A percentile compares a stretch with the other conserved stretches of the same genome.
Evolutionary conservation across 2,797 vertebrate genomes (phyloP).

Genomic region (Gallinago solitaria): DNA sequence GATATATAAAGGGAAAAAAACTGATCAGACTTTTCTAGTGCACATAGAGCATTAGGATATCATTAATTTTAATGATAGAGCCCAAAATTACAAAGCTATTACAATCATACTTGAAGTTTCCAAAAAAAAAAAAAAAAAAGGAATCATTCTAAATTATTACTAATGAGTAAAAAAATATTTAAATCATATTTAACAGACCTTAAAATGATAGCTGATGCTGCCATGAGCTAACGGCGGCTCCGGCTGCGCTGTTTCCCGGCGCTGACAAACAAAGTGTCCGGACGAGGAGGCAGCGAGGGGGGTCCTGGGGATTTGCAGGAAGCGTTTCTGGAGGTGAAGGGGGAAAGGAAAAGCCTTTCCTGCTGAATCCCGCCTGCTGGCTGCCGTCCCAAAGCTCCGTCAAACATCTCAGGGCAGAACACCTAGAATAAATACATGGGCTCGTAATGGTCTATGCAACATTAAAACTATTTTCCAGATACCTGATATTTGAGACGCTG

Average conservation of each 20-base stretch:
- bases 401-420: background rate
- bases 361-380: background rate
- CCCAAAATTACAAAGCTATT: conserved; percentile 74
- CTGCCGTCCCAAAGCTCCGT: background rate
- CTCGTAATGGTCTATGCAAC: background rate
- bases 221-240: background rate
- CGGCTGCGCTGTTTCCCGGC: background rate
- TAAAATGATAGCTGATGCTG: background rate
- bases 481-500: background rate
- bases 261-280: background rate
- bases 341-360: background rate
- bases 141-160: conserved; percentile 59
- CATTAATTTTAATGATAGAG: conserved; percentile 79
- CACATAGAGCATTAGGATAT: conserved; percentile 69
- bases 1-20: conserved; percentile 74
- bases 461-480: conserved; percentile 6
- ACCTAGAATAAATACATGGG: background rate
- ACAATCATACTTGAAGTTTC: conserved; percentile 68
- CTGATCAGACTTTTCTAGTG: conserved; percentile 64
- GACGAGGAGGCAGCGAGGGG: background rate
- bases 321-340: background rate
- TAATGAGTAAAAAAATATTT: conserved; percentile 67
- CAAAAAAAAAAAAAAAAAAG: background rate
- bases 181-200: conserved; percentile 67
- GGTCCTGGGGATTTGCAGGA: background rate